phyloP scores from a whole-genome alignment of 2,797 vertebrate species.

The Furcifer pardalis region DNA sequence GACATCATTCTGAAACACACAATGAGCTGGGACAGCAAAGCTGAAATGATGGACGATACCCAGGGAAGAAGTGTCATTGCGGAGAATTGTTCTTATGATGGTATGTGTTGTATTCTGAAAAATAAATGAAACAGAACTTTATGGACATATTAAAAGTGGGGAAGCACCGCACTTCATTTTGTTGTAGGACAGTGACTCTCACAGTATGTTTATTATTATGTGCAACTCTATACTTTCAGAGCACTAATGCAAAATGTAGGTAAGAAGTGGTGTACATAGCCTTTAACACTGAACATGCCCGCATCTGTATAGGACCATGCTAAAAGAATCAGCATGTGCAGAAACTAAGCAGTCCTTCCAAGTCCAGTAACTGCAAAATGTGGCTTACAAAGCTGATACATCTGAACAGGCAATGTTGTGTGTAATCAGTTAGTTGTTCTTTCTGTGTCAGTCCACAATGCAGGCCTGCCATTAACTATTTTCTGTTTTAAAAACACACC shows the following conservation, averaged over 20 bases:
- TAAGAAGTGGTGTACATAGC: too few relatives aligned
- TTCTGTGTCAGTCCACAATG: not conserved
- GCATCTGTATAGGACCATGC: not conserved
- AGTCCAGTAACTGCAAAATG: not conserved
- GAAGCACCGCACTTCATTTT: too few relatives aligned
- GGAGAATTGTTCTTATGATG: constrained; percentile 76
- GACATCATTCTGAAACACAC: constrained; percentile 80
- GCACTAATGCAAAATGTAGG: not conserved
- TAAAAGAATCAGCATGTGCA: not conserved
- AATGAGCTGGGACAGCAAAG: constrained; percentile 81
- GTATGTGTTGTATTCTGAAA: constrained; percentile 83
- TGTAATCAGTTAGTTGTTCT: not conserved
- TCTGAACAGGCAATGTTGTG: too few relatives aligned
- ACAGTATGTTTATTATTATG: not conserved
- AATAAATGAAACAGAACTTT: constrained; percentile 10
- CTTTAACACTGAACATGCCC: too few relatives aligned
- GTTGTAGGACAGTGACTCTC: too few relatives aligned
- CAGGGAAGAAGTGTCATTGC: constrained; percentile 59
- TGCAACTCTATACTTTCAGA: not conserved
- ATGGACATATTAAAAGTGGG: too few relatives aligned
- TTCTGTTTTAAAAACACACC: too few relatives aligned
- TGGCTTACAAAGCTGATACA: not conserved
- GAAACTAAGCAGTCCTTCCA: not conserved
- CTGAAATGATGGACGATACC: constrained; percentile 60
- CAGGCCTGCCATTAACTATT: not conserved